These are phyloP conservation scores for Drosophila rufa DNA, from an alignment of 1,140 invertebrate species.

Conservation along the genomic window DNA sequence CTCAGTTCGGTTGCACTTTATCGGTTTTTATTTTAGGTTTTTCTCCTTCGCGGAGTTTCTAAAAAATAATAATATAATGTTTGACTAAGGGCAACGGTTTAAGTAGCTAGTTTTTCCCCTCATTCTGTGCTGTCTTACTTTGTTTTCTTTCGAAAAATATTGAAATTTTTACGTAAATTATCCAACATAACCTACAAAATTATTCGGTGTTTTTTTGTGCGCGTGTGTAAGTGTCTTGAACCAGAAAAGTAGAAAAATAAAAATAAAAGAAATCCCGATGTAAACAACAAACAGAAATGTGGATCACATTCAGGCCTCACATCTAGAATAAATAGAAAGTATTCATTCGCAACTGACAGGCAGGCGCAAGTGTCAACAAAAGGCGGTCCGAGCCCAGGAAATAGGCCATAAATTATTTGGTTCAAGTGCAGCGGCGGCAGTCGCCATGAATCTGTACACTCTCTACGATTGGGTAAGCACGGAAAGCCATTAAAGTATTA, in stretches of 20 bases:
- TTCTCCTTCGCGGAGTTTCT: constrained; percentile 23
- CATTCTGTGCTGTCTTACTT: constrained; percentile 44
- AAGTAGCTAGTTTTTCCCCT: constrained; percentile 38
- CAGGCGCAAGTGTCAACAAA: constrained; percentile 63
- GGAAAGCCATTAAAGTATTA: constrained; percentile 29
- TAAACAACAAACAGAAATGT: constrained; percentile 42
- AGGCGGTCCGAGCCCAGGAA: constrained; percentile 26
- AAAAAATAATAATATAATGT: constrained; percentile 34
- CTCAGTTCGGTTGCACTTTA: constrained; percentile 54
- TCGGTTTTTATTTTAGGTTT: constrained; percentile 18
- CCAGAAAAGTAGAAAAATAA: constrained; percentile 18
- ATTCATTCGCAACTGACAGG: constrained; percentile 56
- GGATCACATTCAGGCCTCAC: constrained; percentile 7
- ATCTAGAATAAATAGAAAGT: constrained; percentile 23
- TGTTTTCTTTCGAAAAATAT: constrained; percentile 7
- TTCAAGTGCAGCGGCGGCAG: constrained; percentile 34
- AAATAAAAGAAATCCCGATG: constrained; percentile 6
- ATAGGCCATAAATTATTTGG: constrained; percentile 50
- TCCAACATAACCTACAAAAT: constrained; percentile 71
- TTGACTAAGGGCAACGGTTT: constrained; percentile 16
- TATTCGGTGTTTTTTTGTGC: constrained; percentile 17
- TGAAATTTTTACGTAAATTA: constrained; percentile 71
- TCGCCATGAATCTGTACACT: constrained; percentile 78
- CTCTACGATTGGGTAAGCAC: constrained; percentile 78
- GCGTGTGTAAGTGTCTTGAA: constrained; percentile 32